phyloP scores from a whole-genome alignment of 1,140 invertebrate species.

The Sarcophaga bullata region DNA sequence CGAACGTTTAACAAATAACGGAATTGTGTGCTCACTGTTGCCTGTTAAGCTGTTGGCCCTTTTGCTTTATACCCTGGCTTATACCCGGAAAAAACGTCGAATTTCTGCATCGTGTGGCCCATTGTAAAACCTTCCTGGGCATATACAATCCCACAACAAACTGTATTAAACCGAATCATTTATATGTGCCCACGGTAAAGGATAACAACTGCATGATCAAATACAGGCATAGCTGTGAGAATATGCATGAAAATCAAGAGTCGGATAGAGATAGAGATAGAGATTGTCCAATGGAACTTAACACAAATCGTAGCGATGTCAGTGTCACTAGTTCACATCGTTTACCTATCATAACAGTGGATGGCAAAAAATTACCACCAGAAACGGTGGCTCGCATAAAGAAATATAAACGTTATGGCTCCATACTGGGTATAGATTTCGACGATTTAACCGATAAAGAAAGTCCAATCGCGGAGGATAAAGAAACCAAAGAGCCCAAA shows the following conservation, averaged over 20 bases:
- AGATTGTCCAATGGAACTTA: neutral
- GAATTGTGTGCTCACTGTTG: slow-evolving; percentile 54
- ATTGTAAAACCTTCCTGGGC: slow-evolving; percentile 63
- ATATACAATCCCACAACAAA: slow-evolving; percentile 63
- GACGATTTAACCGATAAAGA: neutral
- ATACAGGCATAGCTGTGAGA: neutral
- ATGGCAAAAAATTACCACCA: slow-evolving; percentile 27
- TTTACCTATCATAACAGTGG: slow-evolving; percentile 5
- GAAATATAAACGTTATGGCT: slow-evolving; percentile 1
- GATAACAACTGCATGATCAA: neutral
- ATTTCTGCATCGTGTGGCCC: slow-evolving; percentile 64
- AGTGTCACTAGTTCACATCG: neutral
- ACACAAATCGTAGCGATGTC: neutral
- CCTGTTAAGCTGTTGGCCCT: slow-evolving; percentile 65
- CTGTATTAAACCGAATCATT: slow-evolving; percentile 56
- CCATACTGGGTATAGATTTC: neutral
- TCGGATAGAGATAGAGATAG: no score
- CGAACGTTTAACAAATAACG: slow-evolving; percentile 48
- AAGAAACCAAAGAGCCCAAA: no score
- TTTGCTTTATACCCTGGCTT: slow-evolving; percentile 65
- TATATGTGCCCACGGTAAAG: neutral
- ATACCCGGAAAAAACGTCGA: slow-evolving; percentile 56
- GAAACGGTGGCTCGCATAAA: slow-evolving; percentile 3
- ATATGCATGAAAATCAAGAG: neutral
- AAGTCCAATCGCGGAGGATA: neutral